Base-by-base conservation (phyloP, 2,113 vertebrate species). In the Crotophaga sulcirostris region DNA sequence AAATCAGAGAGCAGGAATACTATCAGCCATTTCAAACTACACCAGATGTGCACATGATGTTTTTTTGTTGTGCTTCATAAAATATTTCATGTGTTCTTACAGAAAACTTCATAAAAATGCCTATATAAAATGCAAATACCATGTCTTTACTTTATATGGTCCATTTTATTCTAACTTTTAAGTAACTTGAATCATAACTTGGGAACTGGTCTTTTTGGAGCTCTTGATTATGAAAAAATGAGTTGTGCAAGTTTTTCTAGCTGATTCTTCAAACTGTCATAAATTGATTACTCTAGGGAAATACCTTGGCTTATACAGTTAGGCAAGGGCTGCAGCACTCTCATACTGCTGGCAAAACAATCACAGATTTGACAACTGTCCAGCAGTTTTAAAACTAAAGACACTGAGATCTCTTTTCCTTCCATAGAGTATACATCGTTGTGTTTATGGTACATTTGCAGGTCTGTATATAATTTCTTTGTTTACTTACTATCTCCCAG, bases 201-300 rank as follows among this genome's bases (percentile, higher is more conserved):
- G 29, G 24, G 33, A 94, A 67, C 64, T 76, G 6, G 8, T 85
- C 26, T 74, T 93, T 56, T 55, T 49, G 33, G 78, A 84, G 17
- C 16, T 89, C 42, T 70, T 78, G 34, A 36, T 64, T 85, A 78
- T 42, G 40, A 73, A 76, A 91, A 81, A 33, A 73, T 67, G 58
- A 78, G 31, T 47, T 80, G 68, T 84, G 17, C n/a, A 58, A 49
- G 18, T 79, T 93, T 83, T 97, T 91, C 63, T 89, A 73, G 62
- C 54, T 76, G 54, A 91, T 87, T 82, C 72, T 92, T 83, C 67
- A 60, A 60, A 54, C 49, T 66, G 28, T 62, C 70, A 79, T 42
- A 67, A 82, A 87, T 31, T 75, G 34, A 87, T 92, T 93, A 90
- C 78, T 88, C 74, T 49, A 23, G 12, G 66, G 80, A 87, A 92